Percentiles rank a stretch among this genome's conserved stretches.
phyloP scores from a whole-genome alignment of 2,888 invertebrate genomes.

The Drosophila pseudotalamancana region DNA sequence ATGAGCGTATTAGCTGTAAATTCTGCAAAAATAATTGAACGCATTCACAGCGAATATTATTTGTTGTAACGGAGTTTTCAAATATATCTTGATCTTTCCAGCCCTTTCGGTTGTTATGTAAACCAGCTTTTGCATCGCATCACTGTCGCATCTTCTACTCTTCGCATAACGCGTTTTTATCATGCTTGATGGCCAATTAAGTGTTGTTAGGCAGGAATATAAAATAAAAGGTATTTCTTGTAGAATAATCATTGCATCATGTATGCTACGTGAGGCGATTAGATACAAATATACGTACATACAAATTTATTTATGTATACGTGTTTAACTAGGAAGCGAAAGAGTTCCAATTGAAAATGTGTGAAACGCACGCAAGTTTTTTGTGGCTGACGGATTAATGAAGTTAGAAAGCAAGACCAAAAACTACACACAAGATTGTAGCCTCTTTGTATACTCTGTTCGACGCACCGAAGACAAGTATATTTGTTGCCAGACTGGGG shows the following conservation, averaged over 20 bases:
- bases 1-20: conserved; percentile 8
- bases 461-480: neutral
- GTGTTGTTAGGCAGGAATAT: conserved; percentile 30
- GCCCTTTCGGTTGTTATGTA: conserved; percentile 44
- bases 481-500: neutral
- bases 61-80: conserved; percentile 6
- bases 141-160: conserved; percentile 23
- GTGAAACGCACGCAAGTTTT: conserved; percentile 50
- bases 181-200: conserved; percentile 71
- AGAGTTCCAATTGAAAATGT: conserved; percentile 26
- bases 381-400: conserved; percentile 20
- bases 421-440: conserved; percentile 13
- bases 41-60: neutral
- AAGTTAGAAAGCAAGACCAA: conserved; percentile 54
- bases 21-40: conserved; percentile 1
- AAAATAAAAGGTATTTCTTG: conserved; percentile 3
- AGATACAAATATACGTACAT: conserved; percentile 3
- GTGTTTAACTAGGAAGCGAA: conserved; percentile 61
- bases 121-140: conserved; percentile 24
- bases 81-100: neutral
- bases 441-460: neutral
- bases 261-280: conserved; percentile 42
- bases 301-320: conserved; percentile 2
- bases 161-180: conserved; percentile 21
- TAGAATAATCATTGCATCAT: conserved; percentile 61